Percentiles rank a stretch among this genome's conserved stretches.
phyloP scores from a whole-genome alignment of 2,888 invertebrate species.

The Ptychoptera albimana region DNA sequence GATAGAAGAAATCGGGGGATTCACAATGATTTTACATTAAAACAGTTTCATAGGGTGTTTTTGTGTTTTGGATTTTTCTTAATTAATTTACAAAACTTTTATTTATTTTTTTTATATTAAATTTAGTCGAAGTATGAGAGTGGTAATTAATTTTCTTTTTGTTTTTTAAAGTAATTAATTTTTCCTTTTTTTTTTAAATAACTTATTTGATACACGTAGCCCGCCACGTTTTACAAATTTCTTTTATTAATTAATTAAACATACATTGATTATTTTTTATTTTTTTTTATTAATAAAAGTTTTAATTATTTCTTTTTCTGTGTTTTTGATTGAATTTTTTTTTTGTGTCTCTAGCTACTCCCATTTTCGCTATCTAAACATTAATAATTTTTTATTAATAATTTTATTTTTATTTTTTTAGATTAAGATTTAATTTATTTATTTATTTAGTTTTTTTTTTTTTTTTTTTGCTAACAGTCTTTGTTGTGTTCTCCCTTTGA shows the following conservation, averaged over 20 bases:
- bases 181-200: neutral
- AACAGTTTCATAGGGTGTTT: neutral
- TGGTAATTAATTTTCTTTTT: neutral
- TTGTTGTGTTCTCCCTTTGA: neutral
- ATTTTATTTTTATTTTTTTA: neutral
- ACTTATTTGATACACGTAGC: conserved; percentile 1
- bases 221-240: conserved; percentile 3
- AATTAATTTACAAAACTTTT: neutral
- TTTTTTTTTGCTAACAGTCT: neutral
- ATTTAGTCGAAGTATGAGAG: neutral
- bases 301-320: neutral
- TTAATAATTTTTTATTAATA: neutral
- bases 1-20: too few relatives aligned
- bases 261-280: neutral
- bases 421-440: neutral
- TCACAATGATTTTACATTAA: too few relatives aligned
- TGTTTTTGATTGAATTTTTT: neutral
- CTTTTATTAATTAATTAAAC: neutral
- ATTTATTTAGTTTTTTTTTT: neutral
- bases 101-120: neutral
- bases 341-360: neutral
- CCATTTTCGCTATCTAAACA: neutral
- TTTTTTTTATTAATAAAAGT: neutral
- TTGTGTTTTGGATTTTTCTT: neutral
- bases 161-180: neutral